Evolutionary conservation across 2,113 vertebrate genomes (phyloP).

Genomic region (Monopterus albus): DNA sequence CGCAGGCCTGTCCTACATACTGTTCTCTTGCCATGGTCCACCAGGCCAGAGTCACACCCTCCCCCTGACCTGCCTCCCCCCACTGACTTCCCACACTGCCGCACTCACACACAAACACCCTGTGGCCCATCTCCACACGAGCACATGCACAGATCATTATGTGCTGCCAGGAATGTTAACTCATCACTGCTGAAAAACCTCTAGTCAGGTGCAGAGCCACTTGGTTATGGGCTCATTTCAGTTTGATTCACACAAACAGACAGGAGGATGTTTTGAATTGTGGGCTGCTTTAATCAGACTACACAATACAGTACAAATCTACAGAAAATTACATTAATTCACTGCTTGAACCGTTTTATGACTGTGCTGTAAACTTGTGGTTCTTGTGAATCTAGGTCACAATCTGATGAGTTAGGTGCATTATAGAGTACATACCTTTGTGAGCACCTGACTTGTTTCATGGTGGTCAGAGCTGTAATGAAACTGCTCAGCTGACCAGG

Average conservation of each 20-base stretch:
- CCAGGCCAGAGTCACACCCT: constrained; percentile 69
- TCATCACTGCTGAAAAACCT: constrained; percentile 41
- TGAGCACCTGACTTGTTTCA: constrained; percentile 22
- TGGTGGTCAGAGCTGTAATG: constrained; percentile 32
- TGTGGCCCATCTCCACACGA: constrained; percentile 56
- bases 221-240: background rate
- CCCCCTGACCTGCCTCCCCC: constrained; percentile 61
- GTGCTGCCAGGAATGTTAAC: constrained; percentile 54
- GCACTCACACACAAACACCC: constrained; percentile 44
- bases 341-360: background rate
- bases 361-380: background rate
- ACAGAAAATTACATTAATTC: background rate
- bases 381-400: constrained; percentile 3
- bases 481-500: constrained; percentile 68
- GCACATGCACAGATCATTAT: constrained; percentile 59
- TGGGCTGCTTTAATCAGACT: background rate
- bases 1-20: constrained; percentile 83
- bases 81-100: constrained; percentile 31
- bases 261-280: background rate
- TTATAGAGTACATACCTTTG: constrained; percentile 9
- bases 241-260: background rate
- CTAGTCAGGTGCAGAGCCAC: constrained; percentile 45
- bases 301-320: background rate
- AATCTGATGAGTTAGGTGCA: constrained; percentile 22
- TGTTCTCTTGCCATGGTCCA: constrained; percentile 75